A percentile compares a stretch with the other conserved stretches of the same genome.
phyloP scores from a whole-genome alignment of 2,888 invertebrate species.

The Adelognathus sp. region DNA sequence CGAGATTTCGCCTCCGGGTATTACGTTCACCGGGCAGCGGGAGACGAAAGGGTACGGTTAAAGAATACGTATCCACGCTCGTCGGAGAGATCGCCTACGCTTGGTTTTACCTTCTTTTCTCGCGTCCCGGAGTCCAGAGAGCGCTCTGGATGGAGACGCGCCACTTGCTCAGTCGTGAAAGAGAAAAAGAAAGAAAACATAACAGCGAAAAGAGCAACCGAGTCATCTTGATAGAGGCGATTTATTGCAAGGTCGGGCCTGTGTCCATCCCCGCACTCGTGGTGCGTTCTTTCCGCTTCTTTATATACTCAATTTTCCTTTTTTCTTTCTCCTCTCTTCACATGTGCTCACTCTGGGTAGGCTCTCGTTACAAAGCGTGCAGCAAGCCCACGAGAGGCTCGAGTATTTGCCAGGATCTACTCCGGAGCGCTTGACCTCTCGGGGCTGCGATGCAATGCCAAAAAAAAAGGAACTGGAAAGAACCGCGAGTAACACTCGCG shows the following conservation, averaged over 20 bases:
- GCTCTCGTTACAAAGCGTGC: conserved; percentile 43
- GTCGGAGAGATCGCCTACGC: conserved; percentile 15
- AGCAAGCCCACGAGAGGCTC: conserved; percentile 34
- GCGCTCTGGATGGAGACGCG: conserved; percentile 59
- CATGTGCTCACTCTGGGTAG: neutral
- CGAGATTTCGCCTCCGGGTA: conserved; percentile 44
- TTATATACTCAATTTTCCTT: conserved; percentile 5
- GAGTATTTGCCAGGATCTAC: conserved; percentile 58
- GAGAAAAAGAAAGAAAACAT: conserved; percentile 55
- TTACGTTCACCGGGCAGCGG: conserved; percentile 15
- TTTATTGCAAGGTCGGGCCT: conserved; percentile 65
- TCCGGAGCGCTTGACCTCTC: conserved; percentile 52
- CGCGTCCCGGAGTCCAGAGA: neutral
- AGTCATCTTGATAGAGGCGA: conserved; percentile 68
- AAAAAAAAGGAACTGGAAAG: conserved; percentile 15
- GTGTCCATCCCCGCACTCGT: conserved; percentile 57
- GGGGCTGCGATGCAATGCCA: conserved; percentile 48
- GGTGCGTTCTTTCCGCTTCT: conserved; percentile 48
- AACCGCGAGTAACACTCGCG: conserved; percentile 41
- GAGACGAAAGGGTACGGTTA: neutral
- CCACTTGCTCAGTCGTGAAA: conserved; percentile 57
- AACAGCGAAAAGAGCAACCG: conserved; percentile 58
- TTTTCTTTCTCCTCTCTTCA: conserved; percentile 7
- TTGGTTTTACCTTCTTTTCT: neutral
- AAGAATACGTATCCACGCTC: conserved; percentile 41